Percentiles rank a stretch among this genome's conserved stretches.
Evolutionary conservation across 2,113 vertebrate genomes (phyloP).

Genomic region (Neofelis nebulosa): DNA sequence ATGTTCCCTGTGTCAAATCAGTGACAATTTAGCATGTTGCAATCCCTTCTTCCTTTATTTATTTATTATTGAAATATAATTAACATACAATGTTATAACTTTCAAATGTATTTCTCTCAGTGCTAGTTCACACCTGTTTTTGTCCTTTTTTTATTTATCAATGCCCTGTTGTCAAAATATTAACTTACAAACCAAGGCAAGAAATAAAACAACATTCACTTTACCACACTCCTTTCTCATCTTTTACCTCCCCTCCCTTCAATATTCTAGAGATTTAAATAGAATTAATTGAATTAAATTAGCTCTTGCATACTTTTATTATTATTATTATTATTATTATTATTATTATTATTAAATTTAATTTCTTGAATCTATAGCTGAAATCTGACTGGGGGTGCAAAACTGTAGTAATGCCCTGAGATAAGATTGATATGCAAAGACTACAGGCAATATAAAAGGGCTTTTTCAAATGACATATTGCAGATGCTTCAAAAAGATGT

Average conservation of each 20-base stretch:
- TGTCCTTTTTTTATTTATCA: constrained; percentile 25
- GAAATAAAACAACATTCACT: neutral
- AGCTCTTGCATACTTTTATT: neutral
- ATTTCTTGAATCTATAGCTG: neutral
- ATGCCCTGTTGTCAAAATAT: constrained; percentile 4
- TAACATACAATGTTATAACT: neutral
- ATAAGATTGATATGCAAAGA: neutral
- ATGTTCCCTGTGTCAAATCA: neutral
- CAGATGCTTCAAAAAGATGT: constrained; percentile 47
- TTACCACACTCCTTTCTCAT: neutral
- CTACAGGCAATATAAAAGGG: neutral
- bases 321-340: neutral
- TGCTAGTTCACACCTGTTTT: neutral
- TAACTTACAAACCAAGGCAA: neutral
- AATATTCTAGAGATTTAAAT: constrained; percentile 10
- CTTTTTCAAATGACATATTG: constrained; percentile 37
- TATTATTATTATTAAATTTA: neutral
- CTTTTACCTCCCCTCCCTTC: neutral
- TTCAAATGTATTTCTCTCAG: neutral
- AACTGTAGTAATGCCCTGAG: neutral
- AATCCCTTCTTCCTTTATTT: neutral
- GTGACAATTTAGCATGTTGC: neutral
- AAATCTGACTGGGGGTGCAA: neutral
- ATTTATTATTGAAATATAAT: neutral
- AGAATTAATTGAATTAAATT: constrained; percentile 49